A percentile compares a stretch with the other conserved stretches of the same genome.
Evolutionary conservation across 2,113 vertebrate genomes (phyloP).

Genomic region (Nothoprocta perdicaria): DNA sequence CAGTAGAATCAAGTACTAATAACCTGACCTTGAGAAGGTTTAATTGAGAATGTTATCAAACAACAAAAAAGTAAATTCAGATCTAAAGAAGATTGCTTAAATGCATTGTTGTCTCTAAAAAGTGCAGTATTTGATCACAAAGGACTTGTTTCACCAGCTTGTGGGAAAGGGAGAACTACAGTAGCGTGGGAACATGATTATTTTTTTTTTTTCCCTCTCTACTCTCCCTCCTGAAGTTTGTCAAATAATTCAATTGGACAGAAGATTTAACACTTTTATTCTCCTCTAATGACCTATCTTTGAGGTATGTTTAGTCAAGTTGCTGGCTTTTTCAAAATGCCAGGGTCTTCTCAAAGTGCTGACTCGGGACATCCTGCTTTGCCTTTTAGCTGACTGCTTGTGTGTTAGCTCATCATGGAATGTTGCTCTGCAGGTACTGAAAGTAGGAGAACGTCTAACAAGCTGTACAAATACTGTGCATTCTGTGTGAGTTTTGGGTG

Average conservation of each 20-base stretch:
- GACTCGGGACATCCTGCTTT: background rate
- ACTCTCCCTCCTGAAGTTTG: rapidly evolving
- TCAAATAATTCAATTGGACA: background rate
- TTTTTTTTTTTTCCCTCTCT: background rate
- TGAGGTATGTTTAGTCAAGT: background rate
- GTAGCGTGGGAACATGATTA: background rate
- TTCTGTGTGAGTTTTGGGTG: background rate
- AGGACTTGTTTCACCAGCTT: background rate
- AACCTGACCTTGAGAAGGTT: background rate
- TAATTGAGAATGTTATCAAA: background rate
- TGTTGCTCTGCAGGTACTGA: background rate
- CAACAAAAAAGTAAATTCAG: background rate
- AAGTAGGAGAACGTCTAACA: background rate
- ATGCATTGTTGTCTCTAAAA: background rate
- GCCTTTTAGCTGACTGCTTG: background rate
- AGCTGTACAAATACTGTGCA: background rate
- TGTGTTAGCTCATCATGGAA: background rate
- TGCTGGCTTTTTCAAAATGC: background rate
- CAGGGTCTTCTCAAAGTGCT: background rate
- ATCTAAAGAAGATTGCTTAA: background rate
- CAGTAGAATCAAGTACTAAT: background rate
- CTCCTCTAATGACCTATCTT: background rate
- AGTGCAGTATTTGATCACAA: background rate
- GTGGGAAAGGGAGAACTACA: background rate
- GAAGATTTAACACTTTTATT: background rate